Conservation (phyloP, 2,888 invertebrate genomes). For the Myopa tessellatipennis region DNA sequence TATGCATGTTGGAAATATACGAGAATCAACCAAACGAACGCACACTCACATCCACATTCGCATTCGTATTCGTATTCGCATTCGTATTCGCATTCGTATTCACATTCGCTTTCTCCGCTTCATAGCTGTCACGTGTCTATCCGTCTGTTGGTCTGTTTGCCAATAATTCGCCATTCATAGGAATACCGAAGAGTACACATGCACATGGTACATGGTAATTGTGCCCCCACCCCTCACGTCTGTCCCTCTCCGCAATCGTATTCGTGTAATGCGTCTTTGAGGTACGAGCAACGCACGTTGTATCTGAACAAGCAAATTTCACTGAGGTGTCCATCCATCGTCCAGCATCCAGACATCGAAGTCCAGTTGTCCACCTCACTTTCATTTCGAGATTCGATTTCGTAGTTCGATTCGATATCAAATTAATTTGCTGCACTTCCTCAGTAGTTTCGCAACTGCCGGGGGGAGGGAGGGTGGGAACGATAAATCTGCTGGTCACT, state of each 20-base stretch:
- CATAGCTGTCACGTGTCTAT: background rate
- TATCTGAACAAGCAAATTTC: background rate
- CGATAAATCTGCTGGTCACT: background rate
- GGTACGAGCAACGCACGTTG: conserved; percentile 8
- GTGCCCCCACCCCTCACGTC: background rate
- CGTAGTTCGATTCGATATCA: background rate
- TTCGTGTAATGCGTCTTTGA: conserved; percentile 5
- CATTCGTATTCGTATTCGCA: background rate
- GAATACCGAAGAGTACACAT: conserved; percentile 19
- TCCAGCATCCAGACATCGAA: background rate
- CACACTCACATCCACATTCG: background rate
- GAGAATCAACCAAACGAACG: background rate
- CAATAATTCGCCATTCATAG: conserved; percentile 46
- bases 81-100: background rate
- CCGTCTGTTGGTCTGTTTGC: conserved; percentile 29
- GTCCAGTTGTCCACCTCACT: background rate
- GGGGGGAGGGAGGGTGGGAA: background rate
- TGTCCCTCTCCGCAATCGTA: background rate
- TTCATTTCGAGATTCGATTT: conserved; percentile 20
- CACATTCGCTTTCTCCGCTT: background rate
- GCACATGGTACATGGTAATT: background rate
- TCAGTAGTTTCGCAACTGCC: background rate
- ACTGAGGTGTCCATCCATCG: background rate
- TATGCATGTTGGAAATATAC: background rate
- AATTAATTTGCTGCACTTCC: conserved; percentile 19